phyloP scores from a whole-genome alignment of 2,113 vertebrate genomes.

The Bos javanicus region DNA sequence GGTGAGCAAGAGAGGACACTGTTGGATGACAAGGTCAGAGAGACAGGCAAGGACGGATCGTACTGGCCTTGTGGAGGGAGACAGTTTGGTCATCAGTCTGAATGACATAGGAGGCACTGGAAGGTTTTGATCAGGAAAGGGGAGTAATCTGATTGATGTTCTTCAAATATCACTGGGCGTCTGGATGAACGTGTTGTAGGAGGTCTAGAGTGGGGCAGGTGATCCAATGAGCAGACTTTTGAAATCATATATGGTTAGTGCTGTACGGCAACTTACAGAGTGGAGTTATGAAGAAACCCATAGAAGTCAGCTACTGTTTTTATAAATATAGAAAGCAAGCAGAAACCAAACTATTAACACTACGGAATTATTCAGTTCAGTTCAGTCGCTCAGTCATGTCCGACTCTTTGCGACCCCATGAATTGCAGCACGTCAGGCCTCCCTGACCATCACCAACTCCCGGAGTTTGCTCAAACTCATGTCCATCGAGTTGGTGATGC shows the following conservation, averaged over 20 bases:
- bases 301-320: not conserved
- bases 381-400: too few relatives aligned
- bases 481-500: too few relatives aligned
- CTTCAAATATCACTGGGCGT: not conserved
- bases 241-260: not conserved
- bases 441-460: too few relatives aligned
- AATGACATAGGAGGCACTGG: not conserved
- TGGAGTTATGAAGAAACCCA: not conserved
- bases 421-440: too few relatives aligned
- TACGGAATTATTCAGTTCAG: not conserved
- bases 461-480: too few relatives aligned
- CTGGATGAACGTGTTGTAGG: not conserved
- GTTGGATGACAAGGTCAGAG: not conserved
- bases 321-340: not conserved
- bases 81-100: not conserved
- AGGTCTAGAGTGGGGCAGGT: not conserved
- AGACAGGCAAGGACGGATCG: not conserved
- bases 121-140: not conserved
- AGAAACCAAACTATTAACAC: not conserved
- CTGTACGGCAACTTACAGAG: not conserved
- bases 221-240: not conserved
- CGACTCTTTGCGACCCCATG: too few relatives aligned
- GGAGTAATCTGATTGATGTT: not conserved
- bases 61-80: fast-evolving
- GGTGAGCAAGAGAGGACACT: not conserved